phyloP scores from a whole-genome alignment of 2,113 vertebrate species.

The Tangachromis dhanisi region DNA sequence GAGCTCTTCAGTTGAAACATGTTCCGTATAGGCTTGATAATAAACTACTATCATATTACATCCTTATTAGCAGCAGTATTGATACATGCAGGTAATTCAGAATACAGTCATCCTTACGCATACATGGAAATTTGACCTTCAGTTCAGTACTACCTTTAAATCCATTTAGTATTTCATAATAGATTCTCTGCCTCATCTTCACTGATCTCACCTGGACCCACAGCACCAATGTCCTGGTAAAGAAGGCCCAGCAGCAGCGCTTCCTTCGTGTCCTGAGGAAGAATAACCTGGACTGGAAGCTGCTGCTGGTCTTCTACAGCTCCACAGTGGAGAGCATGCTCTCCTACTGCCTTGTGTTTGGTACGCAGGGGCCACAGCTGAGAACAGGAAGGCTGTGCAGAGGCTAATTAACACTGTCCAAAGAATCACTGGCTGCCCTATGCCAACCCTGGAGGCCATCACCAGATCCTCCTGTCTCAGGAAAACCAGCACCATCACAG shows the following conservation, averaged over 20 bases:
- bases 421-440: neutral
- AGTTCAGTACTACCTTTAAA: neutral
- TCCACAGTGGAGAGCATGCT: neutral
- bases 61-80: neutral
- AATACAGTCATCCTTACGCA: fast-evolving
- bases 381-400: neutral
- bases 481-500: neutral
- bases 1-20: neutral
- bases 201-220: neutral
- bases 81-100: neutral
- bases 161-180: neutral
- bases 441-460: neutral
- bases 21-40: neutral
- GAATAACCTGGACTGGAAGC: neutral
- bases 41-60: neutral
- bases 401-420: neutral
- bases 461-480: neutral
- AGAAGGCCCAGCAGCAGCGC: neutral
- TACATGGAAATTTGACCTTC: neutral
- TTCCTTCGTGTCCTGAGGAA: neutral
- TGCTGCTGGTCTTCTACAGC: neutral
- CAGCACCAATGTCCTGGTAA: neutral
- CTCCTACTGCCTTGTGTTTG: neutral
- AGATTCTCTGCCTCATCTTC: neutral
- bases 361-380: neutral